Percentiles rank a stretch among this genome's conserved stretches.
These are phyloP conservation scores for Liolophura sinensis DNA, from an alignment of 1,140 invertebrate species.

Conservation along the genomic window DNA sequence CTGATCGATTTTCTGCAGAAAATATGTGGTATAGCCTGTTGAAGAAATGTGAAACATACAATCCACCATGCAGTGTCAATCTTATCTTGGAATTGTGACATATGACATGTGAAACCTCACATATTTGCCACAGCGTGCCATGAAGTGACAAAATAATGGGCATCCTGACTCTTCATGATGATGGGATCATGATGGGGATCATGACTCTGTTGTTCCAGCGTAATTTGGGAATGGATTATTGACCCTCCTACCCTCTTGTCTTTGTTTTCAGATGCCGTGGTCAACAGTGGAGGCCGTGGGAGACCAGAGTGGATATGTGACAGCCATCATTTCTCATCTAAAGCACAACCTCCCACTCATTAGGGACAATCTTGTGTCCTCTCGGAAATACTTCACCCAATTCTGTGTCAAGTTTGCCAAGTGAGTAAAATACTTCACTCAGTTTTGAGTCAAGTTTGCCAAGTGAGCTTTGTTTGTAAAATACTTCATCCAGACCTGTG, in stretches of 20 bases:
- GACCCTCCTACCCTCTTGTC: neutral
- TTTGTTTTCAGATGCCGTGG: slow-evolving; percentile 78
- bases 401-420: slow-evolving; percentile 94
- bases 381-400: slow-evolving; percentile 97
- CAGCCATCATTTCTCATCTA: slow-evolving; percentile 84
- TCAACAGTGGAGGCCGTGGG: slow-evolving; percentile 89
- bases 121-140: neutral
- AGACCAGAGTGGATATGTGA: slow-evolving; percentile 95
- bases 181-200: too few species aligned
- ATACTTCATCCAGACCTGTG: neutral
- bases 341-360: slow-evolving; percentile 87
- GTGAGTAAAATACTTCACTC: slow-evolving; percentile 55
- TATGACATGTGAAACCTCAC: neutral
- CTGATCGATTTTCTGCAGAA: too few species aligned
- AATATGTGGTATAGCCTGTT: too few species aligned
- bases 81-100: too few species aligned
- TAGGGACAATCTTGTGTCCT: slow-evolving; percentile 88
- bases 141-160: too few species aligned
- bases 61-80: too few species aligned
- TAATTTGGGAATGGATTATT: too few species aligned
- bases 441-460: neutral
- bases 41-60: too few species aligned
- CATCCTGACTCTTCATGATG: neutral
- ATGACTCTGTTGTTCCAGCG: too few species aligned
- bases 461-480: neutral